These are phyloP conservation scores for Cynopterus brachyotis DNA, from an alignment of 2,113 vertebrate genomes.

Conservation along the genomic window DNA sequence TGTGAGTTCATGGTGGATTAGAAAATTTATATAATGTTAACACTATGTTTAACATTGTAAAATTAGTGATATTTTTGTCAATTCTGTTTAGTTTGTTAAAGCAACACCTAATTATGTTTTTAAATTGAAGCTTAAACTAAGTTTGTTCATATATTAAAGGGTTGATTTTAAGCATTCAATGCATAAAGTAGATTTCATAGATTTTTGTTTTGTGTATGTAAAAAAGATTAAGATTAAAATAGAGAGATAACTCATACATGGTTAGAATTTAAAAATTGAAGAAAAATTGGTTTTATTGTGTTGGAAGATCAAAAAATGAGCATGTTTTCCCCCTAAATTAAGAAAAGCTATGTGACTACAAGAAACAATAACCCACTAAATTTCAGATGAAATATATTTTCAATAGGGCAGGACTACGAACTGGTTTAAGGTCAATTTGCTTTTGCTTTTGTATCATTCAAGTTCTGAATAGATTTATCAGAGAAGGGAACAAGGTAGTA, in stretches of 20 bases:
- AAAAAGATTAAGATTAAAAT: constrained; percentile 7
- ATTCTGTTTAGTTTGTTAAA: background rate
- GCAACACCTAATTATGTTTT: constrained; percentile 31
- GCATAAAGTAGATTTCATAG: background rate
- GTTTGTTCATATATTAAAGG: background rate
- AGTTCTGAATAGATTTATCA: background rate
- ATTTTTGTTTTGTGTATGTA: background rate
- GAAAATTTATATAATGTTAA: background rate
- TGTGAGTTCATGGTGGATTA: background rate
- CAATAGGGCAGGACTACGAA: background rate
- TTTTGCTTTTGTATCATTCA: background rate
- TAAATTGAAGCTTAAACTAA: constrained; percentile 37
- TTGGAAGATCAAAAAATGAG: background rate
- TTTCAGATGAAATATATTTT: background rate
- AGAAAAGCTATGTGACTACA: background rate
- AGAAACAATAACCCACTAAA: background rate
- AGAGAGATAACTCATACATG: background rate
- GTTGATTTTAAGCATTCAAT: background rate
- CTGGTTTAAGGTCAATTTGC: background rate
- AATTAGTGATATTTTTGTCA: background rate
- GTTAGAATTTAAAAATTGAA: background rate
- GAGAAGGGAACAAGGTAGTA: background rate
- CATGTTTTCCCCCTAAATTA: background rate
- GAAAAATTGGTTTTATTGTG: background rate
- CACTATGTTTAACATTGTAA: background rate